Conservation (phyloP, 2,888 invertebrate genomes). For the Malacosoma neustria region DNA sequence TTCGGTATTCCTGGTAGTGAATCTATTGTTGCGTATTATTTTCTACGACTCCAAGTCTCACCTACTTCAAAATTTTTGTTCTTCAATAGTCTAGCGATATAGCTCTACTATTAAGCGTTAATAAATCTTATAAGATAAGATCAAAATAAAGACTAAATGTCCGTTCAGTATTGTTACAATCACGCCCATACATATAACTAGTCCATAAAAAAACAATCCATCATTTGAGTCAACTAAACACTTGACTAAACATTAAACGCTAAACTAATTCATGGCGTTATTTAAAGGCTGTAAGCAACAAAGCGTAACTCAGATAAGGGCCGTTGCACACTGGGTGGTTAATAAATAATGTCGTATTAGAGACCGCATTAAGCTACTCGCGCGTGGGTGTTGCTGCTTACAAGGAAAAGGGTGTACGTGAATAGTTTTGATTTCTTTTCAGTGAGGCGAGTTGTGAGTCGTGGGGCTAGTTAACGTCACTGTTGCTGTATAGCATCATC, state of each 20-base stretch:
- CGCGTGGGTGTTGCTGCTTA: conserved; percentile 28
- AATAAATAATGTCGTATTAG: conserved; percentile 64
- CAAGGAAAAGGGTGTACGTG: background rate
- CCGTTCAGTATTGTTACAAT: conserved; percentile 3
- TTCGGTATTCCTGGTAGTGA: too few relatives aligned
- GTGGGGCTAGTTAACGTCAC: too few relatives aligned
- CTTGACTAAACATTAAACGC: background rate
- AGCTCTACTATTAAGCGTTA: background rate
- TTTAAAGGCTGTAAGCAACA: conserved; percentile 21
- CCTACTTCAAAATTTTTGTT: too few relatives aligned
- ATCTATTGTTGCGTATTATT: too few relatives aligned
- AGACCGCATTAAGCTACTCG: conserved; percentile 31
- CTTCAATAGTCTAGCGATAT: too few relatives aligned
- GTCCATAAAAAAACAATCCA: conserved; percentile 7
- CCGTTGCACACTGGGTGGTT: conserved; percentile 35
- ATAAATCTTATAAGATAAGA: background rate
- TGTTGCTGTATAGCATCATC: too few relatives aligned
- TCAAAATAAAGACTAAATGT: background rate
- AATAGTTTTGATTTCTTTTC: background rate
- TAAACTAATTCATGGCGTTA: conserved; percentile 2
- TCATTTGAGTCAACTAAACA: background rate
- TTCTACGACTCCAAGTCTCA: too few relatives aligned
- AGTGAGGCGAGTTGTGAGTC: too few relatives aligned
- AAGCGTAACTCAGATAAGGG: conserved; percentile 48
- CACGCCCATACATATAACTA: background rate